These are phyloP conservation scores for Lasioglossum zephyrum DNA, from an alignment of 2,888 invertebrate species.

Conservation along the genomic window DNA sequence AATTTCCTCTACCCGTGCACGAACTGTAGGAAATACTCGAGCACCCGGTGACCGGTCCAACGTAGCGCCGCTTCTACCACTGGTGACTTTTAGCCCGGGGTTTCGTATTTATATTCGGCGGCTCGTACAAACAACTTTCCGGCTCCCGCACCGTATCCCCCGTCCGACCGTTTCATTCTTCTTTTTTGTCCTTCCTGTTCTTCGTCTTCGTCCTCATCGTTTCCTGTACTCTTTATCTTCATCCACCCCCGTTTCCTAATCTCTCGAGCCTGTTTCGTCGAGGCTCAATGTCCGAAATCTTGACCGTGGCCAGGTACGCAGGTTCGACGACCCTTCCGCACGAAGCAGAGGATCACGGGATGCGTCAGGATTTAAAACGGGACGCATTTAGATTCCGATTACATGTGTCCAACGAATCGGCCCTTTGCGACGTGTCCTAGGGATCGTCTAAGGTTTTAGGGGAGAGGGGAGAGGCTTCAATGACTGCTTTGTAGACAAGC, in stretches of 20 bases:
- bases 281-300: constrained; percentile 65
- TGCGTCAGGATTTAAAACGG: background rate
- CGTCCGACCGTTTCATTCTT: background rate
- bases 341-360: background rate
- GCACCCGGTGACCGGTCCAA: constrained; percentile 19
- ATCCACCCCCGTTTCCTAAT: background rate
- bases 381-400: constrained; percentile 7
- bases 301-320: constrained; percentile 31
- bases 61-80: constrained; percentile 68
- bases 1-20: background rate
- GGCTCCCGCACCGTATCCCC: constrained; percentile 33
- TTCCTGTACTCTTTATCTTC: background rate
- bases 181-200: constrained; percentile 7
- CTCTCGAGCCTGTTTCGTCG: background rate
- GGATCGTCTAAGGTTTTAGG: background rate
- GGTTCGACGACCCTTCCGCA: constrained; percentile 51
- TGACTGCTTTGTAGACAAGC: background rate
- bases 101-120: constrained; percentile 73
- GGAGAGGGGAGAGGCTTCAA: background rate
- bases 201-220: background rate
- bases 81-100: constrained; percentile 68
- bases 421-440: constrained; percentile 1
- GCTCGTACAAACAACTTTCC: constrained; percentile 57
- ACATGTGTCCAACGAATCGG: background rate
- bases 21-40: background rate